Conservation (phyloP, 2,113 vertebrate species). For the Mus pahari region DNA sequence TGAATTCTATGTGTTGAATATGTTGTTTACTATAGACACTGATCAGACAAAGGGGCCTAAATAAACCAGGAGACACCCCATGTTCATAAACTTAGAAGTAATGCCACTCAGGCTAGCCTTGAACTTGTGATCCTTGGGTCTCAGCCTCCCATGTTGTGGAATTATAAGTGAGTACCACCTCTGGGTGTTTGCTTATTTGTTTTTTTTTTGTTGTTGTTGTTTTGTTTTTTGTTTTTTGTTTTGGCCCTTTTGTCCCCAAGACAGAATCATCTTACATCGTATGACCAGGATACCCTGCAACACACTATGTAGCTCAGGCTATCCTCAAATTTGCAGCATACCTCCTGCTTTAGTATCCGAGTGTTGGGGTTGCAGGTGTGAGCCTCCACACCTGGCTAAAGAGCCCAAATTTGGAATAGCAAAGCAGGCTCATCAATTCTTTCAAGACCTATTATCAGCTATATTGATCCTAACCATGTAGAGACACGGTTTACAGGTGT, state of each 20-base stretch:
- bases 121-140: neutral
- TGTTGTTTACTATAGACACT: neutral
- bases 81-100: neutral
- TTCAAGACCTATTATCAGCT: neutral
- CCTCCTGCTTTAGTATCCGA: neutral
- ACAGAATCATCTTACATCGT: neutral
- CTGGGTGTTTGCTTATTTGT: neutral
- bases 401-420: neutral
- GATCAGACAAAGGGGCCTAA: neutral
- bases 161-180: neutral
- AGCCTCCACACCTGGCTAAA: neutral
- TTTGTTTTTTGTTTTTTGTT: too few species aligned
- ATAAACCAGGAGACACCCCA: neutral
- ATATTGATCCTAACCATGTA: neutral
- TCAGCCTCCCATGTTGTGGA: neutral
- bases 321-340: neutral
- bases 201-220: too few species aligned
- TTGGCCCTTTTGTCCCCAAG: neutral
- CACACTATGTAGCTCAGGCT: neutral
- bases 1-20: neutral
- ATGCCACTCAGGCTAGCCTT: neutral
- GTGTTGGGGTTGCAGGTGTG: neutral
- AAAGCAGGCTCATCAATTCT: neutral
- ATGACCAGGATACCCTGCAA: neutral
- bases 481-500: neutral